phyloP scores from a whole-genome alignment of 1,140 invertebrate species.

The Cotesia chilonis region DNA sequence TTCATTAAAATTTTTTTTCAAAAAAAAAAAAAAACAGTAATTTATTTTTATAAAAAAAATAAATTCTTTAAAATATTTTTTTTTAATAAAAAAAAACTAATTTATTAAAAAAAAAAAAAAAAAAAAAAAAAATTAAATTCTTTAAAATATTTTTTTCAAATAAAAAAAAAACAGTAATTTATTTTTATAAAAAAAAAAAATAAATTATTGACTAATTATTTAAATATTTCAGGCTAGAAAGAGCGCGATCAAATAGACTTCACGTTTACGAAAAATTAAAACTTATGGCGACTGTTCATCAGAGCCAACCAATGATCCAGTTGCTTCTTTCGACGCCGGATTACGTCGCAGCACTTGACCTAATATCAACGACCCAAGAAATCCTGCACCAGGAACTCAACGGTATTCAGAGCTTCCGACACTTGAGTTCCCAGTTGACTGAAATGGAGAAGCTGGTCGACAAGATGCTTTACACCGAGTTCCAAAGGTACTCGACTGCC shows the following conservation, averaged over 20 bases:
- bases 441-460: slow-evolving; percentile 97
- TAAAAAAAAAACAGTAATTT: no score
- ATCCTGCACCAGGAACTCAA: slow-evolving; percentile 88
- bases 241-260: slow-evolving; percentile 71
- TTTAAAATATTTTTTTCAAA: no score
- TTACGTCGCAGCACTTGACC: slow-evolving; percentile 96
- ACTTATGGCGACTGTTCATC: slow-evolving; percentile 93
- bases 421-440: slow-evolving; percentile 93
- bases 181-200: no score
- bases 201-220: no score
- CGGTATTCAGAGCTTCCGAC: slow-evolving; percentile 91
- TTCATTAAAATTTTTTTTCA: no score
- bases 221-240: slow-evolving; percentile 60
- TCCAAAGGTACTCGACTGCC: slow-evolving; percentile 88
- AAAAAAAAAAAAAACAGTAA: no score
- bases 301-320: slow-evolving; percentile 98
- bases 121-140: no score
- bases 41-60: no score
- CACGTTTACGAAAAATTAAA: slow-evolving; percentile 81
- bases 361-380: slow-evolving; percentile 96
- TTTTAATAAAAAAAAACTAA: no score
- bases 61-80: no score
- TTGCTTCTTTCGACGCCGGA: slow-evolving; percentile 93
- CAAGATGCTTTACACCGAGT: slow-evolving; percentile 96
- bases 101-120: no score